Evolutionary conservation across 37 sponge, comb jelly and placozoan genomes (phyloP).

Genomic region (Theonella swinhoei): DNA sequence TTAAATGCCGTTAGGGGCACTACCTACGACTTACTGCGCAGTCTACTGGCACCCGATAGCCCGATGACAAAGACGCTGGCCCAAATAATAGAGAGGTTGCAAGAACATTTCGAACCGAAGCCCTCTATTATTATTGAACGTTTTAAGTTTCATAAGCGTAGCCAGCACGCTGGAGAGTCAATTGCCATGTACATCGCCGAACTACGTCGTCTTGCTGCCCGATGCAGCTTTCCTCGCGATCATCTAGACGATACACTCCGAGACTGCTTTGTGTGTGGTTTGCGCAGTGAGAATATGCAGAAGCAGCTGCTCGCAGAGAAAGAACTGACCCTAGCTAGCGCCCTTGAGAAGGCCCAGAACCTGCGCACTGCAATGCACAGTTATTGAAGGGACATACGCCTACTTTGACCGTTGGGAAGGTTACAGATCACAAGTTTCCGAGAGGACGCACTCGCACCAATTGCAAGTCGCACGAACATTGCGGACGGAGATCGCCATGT

Average conservation of each 20-base stretch:
- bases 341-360: neutral
- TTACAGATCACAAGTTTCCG: too few species aligned
- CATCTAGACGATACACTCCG: conserved; percentile 29
- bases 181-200: conserved; percentile 28
- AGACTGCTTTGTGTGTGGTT: conserved; percentile 46
- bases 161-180: conserved; percentile 31
- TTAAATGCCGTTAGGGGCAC: conserved; percentile 17
- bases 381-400: too few species aligned
- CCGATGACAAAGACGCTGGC: conserved; percentile 24
- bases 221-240: conserved; percentile 25
- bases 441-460: too few species aligned
- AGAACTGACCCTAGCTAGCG: conserved; percentile 13
- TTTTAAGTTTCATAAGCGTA: conserved; percentile 22
- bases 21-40: conserved; percentile 35
- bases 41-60: conserved; percentile 18
- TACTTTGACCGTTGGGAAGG: too few species aligned
- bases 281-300: conserved; percentile 9
- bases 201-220: conserved; percentile 22
- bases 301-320: conserved; percentile 14
- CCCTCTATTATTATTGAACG: conserved; percentile 15
- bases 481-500: too few species aligned
- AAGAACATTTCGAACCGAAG: conserved; percentile 33
- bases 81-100: conserved; percentile 2
- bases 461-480: too few species aligned
- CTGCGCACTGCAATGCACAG: conserved; percentile 11